Evolutionary conservation across 2,113 vertebrate species (phyloP).

Genomic region (Pelobates fuscus): DNA sequence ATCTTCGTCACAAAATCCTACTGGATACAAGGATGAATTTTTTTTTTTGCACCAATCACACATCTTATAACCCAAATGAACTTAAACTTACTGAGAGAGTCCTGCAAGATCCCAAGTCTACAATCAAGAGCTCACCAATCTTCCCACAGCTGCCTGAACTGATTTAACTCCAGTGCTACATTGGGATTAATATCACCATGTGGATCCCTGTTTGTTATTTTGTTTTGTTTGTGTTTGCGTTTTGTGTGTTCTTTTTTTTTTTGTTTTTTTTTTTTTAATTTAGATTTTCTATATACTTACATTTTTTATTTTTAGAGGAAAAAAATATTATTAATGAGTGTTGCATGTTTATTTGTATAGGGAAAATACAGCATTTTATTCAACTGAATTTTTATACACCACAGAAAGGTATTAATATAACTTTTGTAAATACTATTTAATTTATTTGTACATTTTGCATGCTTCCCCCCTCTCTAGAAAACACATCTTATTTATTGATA

Average conservation of each 20-base stretch:
- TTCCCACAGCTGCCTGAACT: constrained; percentile 42
- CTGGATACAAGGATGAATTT: constrained; percentile 67
- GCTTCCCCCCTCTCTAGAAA: no score
- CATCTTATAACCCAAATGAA: constrained; percentile 62
- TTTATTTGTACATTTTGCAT: no score
- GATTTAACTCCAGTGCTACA: constrained; percentile 15
- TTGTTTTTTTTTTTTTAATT: constrained; percentile 68
- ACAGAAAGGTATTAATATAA: no score
- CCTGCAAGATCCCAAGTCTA: constrained; percentile 53
- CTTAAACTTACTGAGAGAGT: constrained; percentile 63
- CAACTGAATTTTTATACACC: no score
- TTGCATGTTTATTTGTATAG: no score
- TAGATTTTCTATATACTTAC: constrained; percentile 58
- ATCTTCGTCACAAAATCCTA: constrained; percentile 70
- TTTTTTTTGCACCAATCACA: constrained; percentile 68
- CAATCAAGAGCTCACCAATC: constrained; percentile 40
- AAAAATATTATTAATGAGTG: neutral
- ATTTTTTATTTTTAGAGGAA: neutral
- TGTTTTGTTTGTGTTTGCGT: constrained; percentile 18
- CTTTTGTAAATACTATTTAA: no score
- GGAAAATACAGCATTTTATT: no score
- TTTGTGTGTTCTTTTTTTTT: constrained; percentile 2
- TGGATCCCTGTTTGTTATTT: constrained; percentile 50
- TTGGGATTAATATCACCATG: constrained; percentile 41
- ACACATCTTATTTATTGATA: no score